Evolutionary conservation across 2,113 vertebrate species (phyloP).

Genomic region (Mustelus asterias): DNA sequence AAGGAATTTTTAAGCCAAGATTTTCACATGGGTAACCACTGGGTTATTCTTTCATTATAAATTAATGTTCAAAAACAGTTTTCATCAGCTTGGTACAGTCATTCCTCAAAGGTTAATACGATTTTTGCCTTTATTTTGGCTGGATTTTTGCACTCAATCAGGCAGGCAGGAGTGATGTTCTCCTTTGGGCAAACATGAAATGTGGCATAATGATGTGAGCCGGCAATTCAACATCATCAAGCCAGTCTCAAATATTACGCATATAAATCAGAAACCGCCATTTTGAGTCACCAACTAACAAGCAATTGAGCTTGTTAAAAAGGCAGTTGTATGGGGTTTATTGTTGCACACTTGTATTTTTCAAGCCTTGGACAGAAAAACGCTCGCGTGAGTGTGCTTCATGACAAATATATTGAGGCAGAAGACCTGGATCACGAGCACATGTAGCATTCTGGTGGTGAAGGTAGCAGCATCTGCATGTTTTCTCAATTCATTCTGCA

Average conservation of each 20-base stretch:
- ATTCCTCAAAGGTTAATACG: not conserved
- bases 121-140: not conserved
- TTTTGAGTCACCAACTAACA: too few relatives aligned
- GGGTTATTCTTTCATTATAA: not conserved
- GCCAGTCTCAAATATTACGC: not conserved
- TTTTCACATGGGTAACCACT: not conserved
- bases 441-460: not conserved
- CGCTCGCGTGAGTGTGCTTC: not conserved
- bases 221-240: not conserved
- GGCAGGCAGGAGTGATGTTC: too few relatives aligned
- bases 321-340: not conserved
- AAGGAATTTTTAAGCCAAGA: not conserved
- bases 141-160: not conserved
- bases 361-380: not conserved
- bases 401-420: not conserved
- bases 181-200: not conserved
- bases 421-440: not conserved
- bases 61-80: not conserved
- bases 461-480: not conserved
- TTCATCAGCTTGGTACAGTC: not conserved
- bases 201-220: not conserved
- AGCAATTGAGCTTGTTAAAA: not conserved
- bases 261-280: not conserved
- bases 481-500: too few relatives aligned
- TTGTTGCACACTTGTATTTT: not conserved